Evolutionary conservation across 2,888 invertebrate species (phyloP), one percentile per base, ranked within the genome.

Genomic region (Antheraea assamensis): DNA sequence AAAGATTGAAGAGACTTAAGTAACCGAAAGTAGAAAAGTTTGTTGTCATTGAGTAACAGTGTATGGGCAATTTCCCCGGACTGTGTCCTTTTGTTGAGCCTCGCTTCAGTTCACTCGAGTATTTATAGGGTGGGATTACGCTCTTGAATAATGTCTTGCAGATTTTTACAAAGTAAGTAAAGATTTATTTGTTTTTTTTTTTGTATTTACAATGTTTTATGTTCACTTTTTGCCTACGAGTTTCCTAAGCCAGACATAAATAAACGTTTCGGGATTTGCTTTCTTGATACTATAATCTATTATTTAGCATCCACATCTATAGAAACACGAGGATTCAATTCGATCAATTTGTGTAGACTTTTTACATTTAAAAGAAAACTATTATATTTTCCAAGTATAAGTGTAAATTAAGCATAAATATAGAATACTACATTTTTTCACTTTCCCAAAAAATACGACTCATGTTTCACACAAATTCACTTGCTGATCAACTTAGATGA

Each of bases 41-140:
- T 68, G 52, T 55, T 52, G 71, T 66, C 72, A 31, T 74, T 71
- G 19, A 72, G 71, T 73, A 73, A 72, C 72, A 47, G 31, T 74
- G 70, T 73, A 72, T 72, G 74, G 74, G 42, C 55, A 71, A 74
- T 74, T 74, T 74, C 64, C 72, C 64, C 74, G 71, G 74, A 72
- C 72, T 73, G 72, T 74, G 74, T 74, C 74, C 71, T 42, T 71
- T 74, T 74, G 72, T 58, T 70, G 55, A 70, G 71, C 64, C 61
- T n/a, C 58, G 58, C 74, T 74, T 74, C 49, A 64, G 61, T 72
- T 64, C 66, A 27, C 55, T 73, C 68, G 71, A 66, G 74, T 75
- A 76, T 75, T 75, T 76, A 76, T 75, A 74, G 75, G 72, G 55
- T 52, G 68, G 73, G 73, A 73, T 76, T 74, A 74, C 73, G 72